These are phyloP conservation scores for Psephotus haematonotus DNA, from an alignment of 2,113 vertebrate species.

Conservation along the genomic window DNA sequence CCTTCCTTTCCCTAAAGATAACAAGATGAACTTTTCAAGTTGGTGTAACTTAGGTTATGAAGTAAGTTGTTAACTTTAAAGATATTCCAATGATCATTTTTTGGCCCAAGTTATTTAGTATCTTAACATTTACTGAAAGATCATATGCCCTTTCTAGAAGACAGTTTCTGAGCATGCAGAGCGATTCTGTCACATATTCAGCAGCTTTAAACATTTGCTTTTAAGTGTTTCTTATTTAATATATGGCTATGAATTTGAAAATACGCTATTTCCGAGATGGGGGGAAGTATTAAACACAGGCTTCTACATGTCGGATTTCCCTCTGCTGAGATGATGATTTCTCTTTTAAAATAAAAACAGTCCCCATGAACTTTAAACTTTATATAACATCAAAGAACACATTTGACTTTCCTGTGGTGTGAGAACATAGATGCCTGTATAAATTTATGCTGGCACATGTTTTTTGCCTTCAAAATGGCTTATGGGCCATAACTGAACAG, in stretches of 20 bases:
- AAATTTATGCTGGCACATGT: slow-evolving; percentile 34
- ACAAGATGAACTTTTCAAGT: not conserved
- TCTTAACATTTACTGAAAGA: not conserved
- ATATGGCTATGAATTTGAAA: not conserved
- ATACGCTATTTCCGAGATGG: not conserved
- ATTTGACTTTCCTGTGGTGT: slow-evolving; percentile 36
- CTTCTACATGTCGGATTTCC: not conserved
- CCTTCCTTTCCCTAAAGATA: not conserved
- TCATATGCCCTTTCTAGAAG: not conserved
- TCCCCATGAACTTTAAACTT: slow-evolving; percentile 40
- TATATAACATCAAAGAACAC: slow-evolving; percentile 27
- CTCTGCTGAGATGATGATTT: not conserved
- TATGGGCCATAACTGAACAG: slow-evolving; percentile 33
- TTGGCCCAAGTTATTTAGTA: not conserved
- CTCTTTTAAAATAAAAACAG: slow-evolving; percentile 11
- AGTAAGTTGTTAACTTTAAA: not conserved
- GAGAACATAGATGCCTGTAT: slow-evolving; percentile 31
- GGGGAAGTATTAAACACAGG: not conserved
- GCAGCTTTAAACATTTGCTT: not conserved
- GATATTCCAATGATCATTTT: not conserved
- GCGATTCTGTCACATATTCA: not conserved
- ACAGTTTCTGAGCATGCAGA: not conserved
- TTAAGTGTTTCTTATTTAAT: not conserved
- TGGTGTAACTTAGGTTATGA: not conserved
- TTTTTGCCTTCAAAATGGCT: slow-evolving; percentile 37